Conservation (phyloP, 2,113 vertebrate species). For the Pungitius pungitius region DNA sequence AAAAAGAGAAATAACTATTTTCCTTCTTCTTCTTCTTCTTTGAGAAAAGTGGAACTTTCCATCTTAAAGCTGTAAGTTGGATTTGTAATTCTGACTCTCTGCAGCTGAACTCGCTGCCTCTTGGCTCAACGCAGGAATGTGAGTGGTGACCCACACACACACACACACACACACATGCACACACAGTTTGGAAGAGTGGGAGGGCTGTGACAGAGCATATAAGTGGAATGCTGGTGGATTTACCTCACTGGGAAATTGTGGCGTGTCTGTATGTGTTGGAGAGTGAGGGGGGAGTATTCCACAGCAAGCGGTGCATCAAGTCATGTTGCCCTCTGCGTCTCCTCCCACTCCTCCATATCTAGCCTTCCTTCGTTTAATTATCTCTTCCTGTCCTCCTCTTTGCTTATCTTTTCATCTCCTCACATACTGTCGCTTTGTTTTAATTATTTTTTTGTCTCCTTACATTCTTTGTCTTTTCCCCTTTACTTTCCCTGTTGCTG, state of each 20-base stretch:
- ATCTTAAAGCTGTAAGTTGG: slow-evolving; percentile 10
- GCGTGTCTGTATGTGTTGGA: slow-evolving; percentile 42
- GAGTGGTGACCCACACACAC: slow-evolving; percentile 62
- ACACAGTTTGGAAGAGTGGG: slow-evolving; percentile 61
- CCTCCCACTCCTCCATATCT: slow-evolving; percentile 48
- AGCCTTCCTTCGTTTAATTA: slow-evolving; percentile 60
- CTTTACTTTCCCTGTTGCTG: neutral
- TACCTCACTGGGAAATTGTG: slow-evolving; percentile 70
- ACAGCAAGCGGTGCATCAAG: slow-evolving; percentile 54
- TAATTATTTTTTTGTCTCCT: neutral
- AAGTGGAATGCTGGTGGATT: slow-evolving; percentile 53
- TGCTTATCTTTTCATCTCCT: slow-evolving; percentile 32
- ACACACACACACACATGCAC: slow-evolving; percentile 22
- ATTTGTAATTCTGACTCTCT: slow-evolving; percentile 40
- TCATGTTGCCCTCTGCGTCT: slow-evolving; percentile 55
- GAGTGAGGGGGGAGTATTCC: slow-evolving; percentile 64
- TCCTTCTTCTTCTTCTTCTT: neutral
- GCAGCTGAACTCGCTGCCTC: slow-evolving; percentile 60
- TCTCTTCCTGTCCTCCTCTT: slow-evolving; percentile 46
- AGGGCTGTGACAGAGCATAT: slow-evolving; percentile 66
- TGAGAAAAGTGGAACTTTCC: neutral
- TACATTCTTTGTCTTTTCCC: slow-evolving; percentile 5
- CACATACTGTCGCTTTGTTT: neutral
- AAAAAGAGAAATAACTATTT: neutral
- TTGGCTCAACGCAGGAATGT: slow-evolving; percentile 72